Evolutionary conservation across 2,113 vertebrate species (phyloP), one percentile per base, ranked within the genome.

Genomic region (Oreochromis tanganicae): DNA sequence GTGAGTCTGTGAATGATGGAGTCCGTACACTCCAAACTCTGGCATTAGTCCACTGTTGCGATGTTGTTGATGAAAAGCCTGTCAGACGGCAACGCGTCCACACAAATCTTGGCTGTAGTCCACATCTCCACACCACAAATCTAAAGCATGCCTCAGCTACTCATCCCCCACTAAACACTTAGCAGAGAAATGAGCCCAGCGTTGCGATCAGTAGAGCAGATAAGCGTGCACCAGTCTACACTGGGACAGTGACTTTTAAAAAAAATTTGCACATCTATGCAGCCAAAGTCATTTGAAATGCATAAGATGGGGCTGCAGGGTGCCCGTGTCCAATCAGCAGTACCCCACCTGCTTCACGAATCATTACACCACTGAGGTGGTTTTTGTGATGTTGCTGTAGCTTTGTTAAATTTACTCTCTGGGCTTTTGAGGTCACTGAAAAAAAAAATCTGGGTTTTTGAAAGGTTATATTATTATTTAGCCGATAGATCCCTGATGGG

Each of bases 261-360:
- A 38, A 6, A n/a, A 66, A 38, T 38, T 21, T 68, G 19, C 63
- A 68, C 5, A 32, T 73, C 78, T 61, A 8, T 46, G 43, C 19
- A 63, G 12, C n/a, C 59, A 38, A 71, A 83, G 61, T 91, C 61
- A 93, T 92, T 94, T 92, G 13, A 93, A 92, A 95, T 94, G 87
- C 92, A 91, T 93, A 73, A 83, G 48, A 86, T 90, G 89, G 73
- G 87, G 41, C 84, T 29, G 2, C 12, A 48, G 78, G 83, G 87
- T 85, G 43, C 80, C 63, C 73, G 66, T 32, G 59, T 80, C 82
- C 87, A 93, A 91, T 92, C 82, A 89, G 34, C 38, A 38, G 17
- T 38, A 50, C 43, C 59, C 36, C 84, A 88, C 86, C 82, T 83
- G 73, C 71, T 71, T 85, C 79, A 56, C 11, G 6, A 46, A 13